phyloP scores from a whole-genome alignment of 2,888 invertebrate species.

The Zootermopsis nevadensis region DNA sequence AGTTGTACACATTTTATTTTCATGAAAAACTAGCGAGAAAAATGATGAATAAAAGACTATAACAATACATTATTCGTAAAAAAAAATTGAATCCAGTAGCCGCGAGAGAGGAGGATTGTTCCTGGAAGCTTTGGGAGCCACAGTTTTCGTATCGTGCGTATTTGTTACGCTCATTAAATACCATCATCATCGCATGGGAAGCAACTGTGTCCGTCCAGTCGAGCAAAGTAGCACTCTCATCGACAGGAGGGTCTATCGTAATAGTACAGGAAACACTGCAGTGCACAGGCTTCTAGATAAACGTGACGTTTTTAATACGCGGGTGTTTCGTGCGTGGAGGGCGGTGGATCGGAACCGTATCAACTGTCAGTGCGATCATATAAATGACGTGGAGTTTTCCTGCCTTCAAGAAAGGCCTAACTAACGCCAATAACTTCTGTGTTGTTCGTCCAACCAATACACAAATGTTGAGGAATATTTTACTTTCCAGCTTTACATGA shows the following conservation, averaged over 20 bases:
- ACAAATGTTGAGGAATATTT: no score
- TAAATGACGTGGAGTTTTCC: background rate
- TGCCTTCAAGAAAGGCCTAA: background rate
- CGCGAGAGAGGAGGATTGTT: constrained; percentile 14
- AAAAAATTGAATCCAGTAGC: constrained; percentile 19
- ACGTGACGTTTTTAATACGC: constrained; percentile 26
- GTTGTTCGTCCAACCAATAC: no score
- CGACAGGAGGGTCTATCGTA: background rate
- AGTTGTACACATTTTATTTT: constrained; percentile 7
- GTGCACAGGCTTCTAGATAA: background rate
- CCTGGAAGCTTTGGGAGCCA: constrained; percentile 32
- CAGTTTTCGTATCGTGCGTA: constrained; percentile 40
- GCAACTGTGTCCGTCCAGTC: constrained; percentile 25
- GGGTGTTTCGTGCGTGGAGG: constrained; percentile 15
- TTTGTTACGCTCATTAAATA: constrained; percentile 42
- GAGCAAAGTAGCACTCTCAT: constrained; percentile 6
- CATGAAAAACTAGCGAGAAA: constrained; percentile 24
- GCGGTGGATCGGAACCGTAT: constrained; percentile 26
- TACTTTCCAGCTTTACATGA: no score
- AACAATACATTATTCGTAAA: constrained; percentile 23
- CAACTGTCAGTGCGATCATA: constrained; percentile 17
- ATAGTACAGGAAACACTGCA: background rate
- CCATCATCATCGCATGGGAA: constrained; percentile 33
- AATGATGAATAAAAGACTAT: constrained; percentile 29
- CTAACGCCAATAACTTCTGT: no score